A percentile compares a stretch with the other conserved stretches of the same genome.
Evolutionary conservation across 2,888 invertebrate species (phyloP).

Genomic region (Macrosiphum euphorbiae): DNA sequence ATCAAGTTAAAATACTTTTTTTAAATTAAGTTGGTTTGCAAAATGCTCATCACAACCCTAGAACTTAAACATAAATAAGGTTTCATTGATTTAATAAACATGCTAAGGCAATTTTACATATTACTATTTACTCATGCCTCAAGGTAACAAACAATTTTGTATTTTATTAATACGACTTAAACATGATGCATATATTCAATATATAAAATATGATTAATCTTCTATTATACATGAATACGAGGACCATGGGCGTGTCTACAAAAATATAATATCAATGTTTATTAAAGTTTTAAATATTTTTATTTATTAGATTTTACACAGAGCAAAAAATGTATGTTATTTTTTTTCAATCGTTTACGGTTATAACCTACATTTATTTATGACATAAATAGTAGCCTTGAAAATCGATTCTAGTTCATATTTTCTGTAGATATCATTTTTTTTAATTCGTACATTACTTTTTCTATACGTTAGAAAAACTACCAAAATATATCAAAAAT

Average conservation of each 20-base stretch:
- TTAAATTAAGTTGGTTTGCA: background rate
- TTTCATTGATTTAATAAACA: slow-evolving; percentile 31
- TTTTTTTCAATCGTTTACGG: too few species aligned
- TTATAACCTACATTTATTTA: too few species aligned
- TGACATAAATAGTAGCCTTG: too few species aligned
- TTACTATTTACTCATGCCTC: background rate
- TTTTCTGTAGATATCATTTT: too few species aligned
- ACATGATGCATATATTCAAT: background rate
- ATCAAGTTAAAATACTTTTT: background rate
- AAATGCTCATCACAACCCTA: background rate
- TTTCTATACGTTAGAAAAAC: too few species aligned
- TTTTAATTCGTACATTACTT: too few species aligned
- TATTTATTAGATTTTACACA: too few species aligned
- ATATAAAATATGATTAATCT: background rate
- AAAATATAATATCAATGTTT: too few species aligned
- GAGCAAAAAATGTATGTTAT: too few species aligned
- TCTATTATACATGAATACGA: background rate
- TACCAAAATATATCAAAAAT: too few species aligned
- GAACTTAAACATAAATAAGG: slow-evolving; percentile 25
- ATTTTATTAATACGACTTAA: background rate
- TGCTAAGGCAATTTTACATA: slow-evolving; percentile 13
- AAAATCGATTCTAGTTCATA: too few species aligned
- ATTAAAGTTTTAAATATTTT: too few species aligned
- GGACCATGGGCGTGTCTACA: background rate
- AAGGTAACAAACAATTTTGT: background rate